Base-by-base conservation (phyloP, 2,113 vertebrate genomes). In the Pagrus major region DNA sequence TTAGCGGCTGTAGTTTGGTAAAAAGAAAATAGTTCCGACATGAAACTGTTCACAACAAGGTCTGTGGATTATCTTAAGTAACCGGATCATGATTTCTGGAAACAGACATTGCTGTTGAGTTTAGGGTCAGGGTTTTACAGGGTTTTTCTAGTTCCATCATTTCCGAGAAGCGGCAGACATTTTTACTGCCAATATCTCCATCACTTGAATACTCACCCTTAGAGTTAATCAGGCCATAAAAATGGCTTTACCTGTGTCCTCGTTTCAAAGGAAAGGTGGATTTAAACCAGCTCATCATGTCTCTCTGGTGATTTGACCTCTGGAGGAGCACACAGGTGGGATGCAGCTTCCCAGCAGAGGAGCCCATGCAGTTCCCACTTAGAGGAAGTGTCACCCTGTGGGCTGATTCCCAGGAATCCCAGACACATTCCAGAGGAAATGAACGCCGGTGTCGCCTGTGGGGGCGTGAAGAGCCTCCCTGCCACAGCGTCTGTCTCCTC, bases 381-480 rank as follows among this genome's bases (percentile, higher is more conserved):
- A 20, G n/a, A 84, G 79, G 86, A 86, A 37, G 76, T 54, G 72
- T 85, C 66, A 85, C 79, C 89, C 76, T 81, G 79, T 86, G 82
- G 85, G 83, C 71, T 77, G 86, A 85, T 75, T 87, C 88, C 80
- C 76, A 65, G 85, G 87, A 92, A 89, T 91, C 87, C 88, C 87
- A 90, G 88, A 89, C 88, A 84, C 92, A 93, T 95, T 94, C 92
- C 93, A 92, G 89, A 95, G 94, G 94, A 94, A 94, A 94, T 94
- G 88, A 93, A 92, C 47, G 31, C 83, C 71, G 78, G 87, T 90
- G 89, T 93, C 85, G 90, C 90, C 90, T 86, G 84, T 89, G 90
- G 92, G 90, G 91, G 93, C 74, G 90, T 86, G 70, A 92, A 93
- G 90, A 92, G 86, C 84, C 86, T 92, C 88, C 72, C 66, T 89